Percentiles rank a stretch among this genome's conserved stretches.
Conservation (phyloP, 1,140 invertebrate genomes). For the Ips typographus region DNA sequence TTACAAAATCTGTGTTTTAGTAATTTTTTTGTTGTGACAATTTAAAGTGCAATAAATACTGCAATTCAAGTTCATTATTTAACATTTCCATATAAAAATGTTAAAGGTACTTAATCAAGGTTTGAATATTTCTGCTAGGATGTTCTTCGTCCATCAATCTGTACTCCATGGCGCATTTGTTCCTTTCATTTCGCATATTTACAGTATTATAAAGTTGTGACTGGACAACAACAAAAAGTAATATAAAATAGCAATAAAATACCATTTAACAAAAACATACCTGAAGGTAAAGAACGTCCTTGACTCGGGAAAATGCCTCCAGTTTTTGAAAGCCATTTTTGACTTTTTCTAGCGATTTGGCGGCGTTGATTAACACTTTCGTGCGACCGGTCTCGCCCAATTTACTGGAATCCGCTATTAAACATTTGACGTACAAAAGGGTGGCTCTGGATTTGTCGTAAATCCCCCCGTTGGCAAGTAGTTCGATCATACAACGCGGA, state of each 20-base stretch:
- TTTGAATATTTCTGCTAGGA: slow-evolving; percentile 52
- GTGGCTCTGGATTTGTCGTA: slow-evolving; percentile 73
- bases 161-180: slow-evolving; percentile 73
- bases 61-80: too few species aligned
- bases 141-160: slow-evolving; percentile 68
- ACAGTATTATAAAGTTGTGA: slow-evolving; percentile 69
- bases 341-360: slow-evolving; percentile 65
- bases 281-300: slow-evolving; percentile 71
- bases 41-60: too few species aligned
- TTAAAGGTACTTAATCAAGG: slow-evolving; percentile 46
- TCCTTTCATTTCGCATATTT: slow-evolving; percentile 64
- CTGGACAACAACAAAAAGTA: slow-evolving; percentile 48
- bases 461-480: slow-evolving; percentile 78
- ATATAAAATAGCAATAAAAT: not conserved
- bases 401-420: slow-evolving; percentile 62
- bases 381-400: slow-evolving; percentile 53
- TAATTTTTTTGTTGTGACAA: too few species aligned
- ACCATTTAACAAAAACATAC: slow-evolving; percentile 50
- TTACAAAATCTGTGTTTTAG: too few species aligned
- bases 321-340: slow-evolving; percentile 70
- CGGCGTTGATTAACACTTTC: slow-evolving; percentile 62
- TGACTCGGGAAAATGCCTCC: slow-evolving; percentile 70
- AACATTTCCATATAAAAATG: not conserved
- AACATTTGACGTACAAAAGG: slow-evolving; percentile 66
- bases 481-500: slow-evolving; percentile 58